These are phyloP conservation scores for Callyntrura sp. DNA, from an alignment of 2,888 invertebrate species.

Conservation along the genomic window DNA sequence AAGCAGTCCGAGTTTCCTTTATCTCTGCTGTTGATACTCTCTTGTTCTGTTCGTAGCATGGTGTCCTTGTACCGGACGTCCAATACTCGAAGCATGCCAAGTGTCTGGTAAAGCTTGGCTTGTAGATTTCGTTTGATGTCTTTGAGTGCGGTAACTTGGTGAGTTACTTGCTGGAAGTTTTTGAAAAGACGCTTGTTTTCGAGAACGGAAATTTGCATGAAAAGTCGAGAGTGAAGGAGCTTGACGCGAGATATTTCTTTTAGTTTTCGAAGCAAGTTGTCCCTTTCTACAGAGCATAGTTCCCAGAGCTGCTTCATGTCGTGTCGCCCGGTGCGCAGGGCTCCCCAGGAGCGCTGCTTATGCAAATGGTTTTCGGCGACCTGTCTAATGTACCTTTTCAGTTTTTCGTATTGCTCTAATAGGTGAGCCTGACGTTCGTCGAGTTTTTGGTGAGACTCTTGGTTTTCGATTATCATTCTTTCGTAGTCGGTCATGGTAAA, in stretches of 20 bases:
- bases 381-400: constrained; percentile 27
- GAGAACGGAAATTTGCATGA: constrained; percentile 39
- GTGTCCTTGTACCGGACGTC: constrained; percentile 25
- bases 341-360: constrained; percentile 42
- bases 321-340: constrained; percentile 50
- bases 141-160: neutral
- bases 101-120: constrained; percentile 23
- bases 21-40: constrained; percentile 6
- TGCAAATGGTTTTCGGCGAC: constrained; percentile 23
- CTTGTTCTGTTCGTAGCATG: neutral
- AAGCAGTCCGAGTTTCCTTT: neutral
- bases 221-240: neutral
- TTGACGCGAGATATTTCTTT: neutral
- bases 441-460: constrained; percentile 54
- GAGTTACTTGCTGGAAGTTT: neutral
- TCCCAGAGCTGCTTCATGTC: constrained; percentile 54
- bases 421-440: constrained; percentile 39
- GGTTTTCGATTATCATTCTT: constrained; percentile 60
- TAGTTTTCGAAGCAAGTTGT: constrained; percentile 39
- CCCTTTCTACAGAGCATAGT: constrained; percentile 21
- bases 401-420: constrained; percentile 37
- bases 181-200: constrained; percentile 34
- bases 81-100: neutral
- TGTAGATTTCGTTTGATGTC: constrained; percentile 11
- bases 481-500: constrained; percentile 57